Base-by-base conservation (phyloP, 2,113 vertebrate species). In the Orycteropus afer region DNA sequence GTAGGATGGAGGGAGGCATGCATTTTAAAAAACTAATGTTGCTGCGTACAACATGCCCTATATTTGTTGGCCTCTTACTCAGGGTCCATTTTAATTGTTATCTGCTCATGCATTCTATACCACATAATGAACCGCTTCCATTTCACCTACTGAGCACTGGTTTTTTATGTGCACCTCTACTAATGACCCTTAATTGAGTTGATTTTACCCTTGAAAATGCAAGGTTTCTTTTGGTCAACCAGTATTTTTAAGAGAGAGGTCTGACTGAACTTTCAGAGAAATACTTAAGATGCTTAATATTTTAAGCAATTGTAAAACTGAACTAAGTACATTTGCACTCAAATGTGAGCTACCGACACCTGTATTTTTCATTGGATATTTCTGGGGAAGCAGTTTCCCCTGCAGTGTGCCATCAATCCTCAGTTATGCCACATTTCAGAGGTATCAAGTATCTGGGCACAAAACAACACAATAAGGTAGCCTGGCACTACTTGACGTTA, bases 111-210 rank as follows among this genome's bases (percentile, higher is more conserved):
- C 97, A 97, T 97, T 97, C 86, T 95, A 97, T 69, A 97, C 93
- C 93, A 97, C 98, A 98, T 98, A 98, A 98, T 98, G 98, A 98
- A 98, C 98, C 71, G 97, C 97, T 98, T 98, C 97, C 96, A 98
- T 98, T 98, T 98, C 98, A 98, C 97, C 96, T 97, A 96, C 92
- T 85, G 91, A 98, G 96, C 95, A 96, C 79, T 97, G 96, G 97
- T 97, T 97, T 97, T 98, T 98, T 97, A 97, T 97, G 96, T 97
- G 97, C 96, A 98, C 97, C 97, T 98, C 98, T 98, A 97, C 96
- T 98, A 98, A 98, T 98, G 98, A 98, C 98, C 98, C 98, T 98
- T 98, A 98, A 98, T 98, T 98, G 98, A 98, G 95, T 92, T 73
- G 87, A 98, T 98, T 98, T 98, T 98, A 98, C 95, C 97, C 81